Conservation (phyloP, 2,888 invertebrate genomes). For the Tipula vernalis region DNA sequence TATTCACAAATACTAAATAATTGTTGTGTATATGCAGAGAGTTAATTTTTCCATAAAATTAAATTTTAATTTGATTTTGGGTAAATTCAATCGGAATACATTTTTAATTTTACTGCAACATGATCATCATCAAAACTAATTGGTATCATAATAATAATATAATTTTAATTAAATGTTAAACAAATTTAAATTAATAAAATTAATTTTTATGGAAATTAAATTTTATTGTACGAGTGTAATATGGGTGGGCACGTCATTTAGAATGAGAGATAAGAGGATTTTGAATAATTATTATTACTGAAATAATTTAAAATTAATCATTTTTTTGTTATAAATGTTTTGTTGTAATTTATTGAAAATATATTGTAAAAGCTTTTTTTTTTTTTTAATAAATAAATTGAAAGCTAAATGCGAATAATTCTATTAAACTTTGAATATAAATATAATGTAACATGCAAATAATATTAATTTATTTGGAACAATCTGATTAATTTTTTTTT, state of each 20-base stretch:
- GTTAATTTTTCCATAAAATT: no score
- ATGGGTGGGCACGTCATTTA: neutral
- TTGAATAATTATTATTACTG: neutral
- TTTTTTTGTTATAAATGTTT: neutral
- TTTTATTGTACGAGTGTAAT: neutral
- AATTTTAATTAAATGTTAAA: neutral
- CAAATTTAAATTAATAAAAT: neutral
- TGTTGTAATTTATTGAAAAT: no score
- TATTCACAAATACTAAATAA: no score
- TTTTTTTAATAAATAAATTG: no score
- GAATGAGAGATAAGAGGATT: neutral
- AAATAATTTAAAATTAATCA: neutral
- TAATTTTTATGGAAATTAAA: neutral
- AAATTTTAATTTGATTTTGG: no score
- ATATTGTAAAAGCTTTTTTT: no score
- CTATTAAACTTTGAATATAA: neutral
- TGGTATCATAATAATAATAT: neutral
- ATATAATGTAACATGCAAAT: neutral
- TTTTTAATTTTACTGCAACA: neutral
- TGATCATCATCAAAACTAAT: neutral
- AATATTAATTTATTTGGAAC: neutral
- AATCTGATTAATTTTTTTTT: neutral
- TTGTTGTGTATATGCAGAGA: no score
- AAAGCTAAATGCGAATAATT: no score
- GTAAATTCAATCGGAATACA: neutral